Base-by-base conservation (phyloP, 2,888 invertebrate genomes). In the Catocala sponsa region DNA sequence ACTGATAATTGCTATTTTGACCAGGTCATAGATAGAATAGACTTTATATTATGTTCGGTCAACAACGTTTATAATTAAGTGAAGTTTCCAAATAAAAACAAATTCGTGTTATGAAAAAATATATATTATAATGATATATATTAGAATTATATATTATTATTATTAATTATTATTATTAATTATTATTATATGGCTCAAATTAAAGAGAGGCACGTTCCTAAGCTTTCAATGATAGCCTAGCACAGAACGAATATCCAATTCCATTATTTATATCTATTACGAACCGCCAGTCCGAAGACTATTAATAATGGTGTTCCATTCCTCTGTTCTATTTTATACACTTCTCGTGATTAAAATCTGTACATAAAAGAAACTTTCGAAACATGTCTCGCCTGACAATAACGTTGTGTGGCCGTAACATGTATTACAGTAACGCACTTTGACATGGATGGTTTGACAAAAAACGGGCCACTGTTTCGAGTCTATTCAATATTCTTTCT, bases 361-460 rank as follows among this genome's bases (percentile, higher is more conserved):
- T 70, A 76, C 70, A 71, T 69, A 63, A 70, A 57, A 68, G 67
- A 75, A 68, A 70, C 11, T 15, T 46, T 46, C 5, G 5, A 7
- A 15, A 46, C 13, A 46, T 32, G 7, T 48, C 32, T 48, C 73
- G 66, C 59, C 60, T 66, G 69, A 77, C 63, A 73, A 64, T 74
- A 80, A 79, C 70, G 60, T 66, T 62, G 78, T 73, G 68, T 78
- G 78, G 76, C 73, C 66, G 35, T 7, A 67, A 80, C 57, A 62
- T 67, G 60, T 68, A 73, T 42, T 61, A 32, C 58, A 55, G 66
- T 77, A 80, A 80, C 73, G 12, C 54, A 63, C 46, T 52, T 59
- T 76, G 79, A 79, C 79, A 65, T 62, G 72, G 68, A 77, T 79
- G 72, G 65, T 70, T 78, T 70, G 68, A 78, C 73, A 74, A 80